phyloP scores from a whole-genome alignment of 2,797 vertebrate species.

The Enteromius afrohamiltoni region DNA sequence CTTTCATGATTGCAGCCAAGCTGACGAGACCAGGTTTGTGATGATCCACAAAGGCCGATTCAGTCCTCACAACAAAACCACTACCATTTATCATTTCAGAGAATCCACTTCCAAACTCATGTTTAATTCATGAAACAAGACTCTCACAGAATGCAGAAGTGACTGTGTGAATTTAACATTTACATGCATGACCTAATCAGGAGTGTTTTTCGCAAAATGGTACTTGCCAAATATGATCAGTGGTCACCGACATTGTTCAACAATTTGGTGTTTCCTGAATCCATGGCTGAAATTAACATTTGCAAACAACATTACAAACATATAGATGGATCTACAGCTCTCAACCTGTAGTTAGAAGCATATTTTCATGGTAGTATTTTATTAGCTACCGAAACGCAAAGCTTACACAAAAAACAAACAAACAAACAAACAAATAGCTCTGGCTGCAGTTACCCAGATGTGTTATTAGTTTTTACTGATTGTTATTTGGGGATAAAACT shows the following conservation, averaged over 20 bases:
- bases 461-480: background rate
- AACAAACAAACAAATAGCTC: background rate
- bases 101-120: conserved; percentile 7
- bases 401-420: background rate
- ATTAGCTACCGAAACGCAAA: background rate
- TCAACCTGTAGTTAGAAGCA: background rate
- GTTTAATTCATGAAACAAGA: conserved; percentile 3
- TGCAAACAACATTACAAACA: background rate
- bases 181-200: background rate
- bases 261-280: background rate
- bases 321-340: background rate
- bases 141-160: conserved; percentile 4
- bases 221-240: background rate
- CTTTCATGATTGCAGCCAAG: conserved; percentile 4
- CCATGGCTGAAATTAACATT: background rate
- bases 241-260: background rate
- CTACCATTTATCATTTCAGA: background rate
- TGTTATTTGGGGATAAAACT: too few relatives aligned
- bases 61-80: background rate
- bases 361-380: background rate
- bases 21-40: background rate
- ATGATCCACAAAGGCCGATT: background rate
- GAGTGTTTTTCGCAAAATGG: background rate
- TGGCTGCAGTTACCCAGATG: background rate
- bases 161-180: background rate